A percentile compares a stretch with the other conserved stretches of the same genome.
These are phyloP conservation scores for Campodea augens DNA, from an alignment of 1,140 invertebrate genomes.

Conservation along the genomic window DNA sequence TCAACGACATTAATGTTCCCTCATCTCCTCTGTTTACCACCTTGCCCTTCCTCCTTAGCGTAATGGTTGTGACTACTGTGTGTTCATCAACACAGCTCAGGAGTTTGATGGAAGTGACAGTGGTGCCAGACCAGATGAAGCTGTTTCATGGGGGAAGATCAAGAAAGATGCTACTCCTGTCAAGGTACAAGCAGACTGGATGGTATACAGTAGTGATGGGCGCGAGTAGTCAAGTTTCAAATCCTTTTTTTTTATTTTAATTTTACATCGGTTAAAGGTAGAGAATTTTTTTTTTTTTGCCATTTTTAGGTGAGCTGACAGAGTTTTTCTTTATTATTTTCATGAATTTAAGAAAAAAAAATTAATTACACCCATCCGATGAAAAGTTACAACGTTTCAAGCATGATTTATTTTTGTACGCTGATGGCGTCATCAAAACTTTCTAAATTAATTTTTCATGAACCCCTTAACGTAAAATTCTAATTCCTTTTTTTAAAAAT, in stretches of 20 bases:
- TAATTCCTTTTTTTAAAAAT: no score
- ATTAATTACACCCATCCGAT: neutral
- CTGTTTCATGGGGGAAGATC: conserved; percentile 97
- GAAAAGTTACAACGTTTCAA: no score
- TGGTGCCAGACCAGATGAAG: conserved; percentile 93
- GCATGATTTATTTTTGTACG: no score
- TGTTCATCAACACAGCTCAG: conserved; percentile 91
- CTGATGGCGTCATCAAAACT: no score
- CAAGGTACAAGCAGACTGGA: conserved; percentile 36
- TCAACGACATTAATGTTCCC: no score
- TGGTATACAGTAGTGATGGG: neutral
- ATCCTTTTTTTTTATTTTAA: neutral
- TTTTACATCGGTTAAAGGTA: neutral
- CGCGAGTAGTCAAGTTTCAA: neutral
- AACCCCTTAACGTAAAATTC: no score
- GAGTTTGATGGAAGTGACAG: conserved; percentile 99
- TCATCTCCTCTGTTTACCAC: no score
- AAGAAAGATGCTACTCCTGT: conserved; percentile 71
- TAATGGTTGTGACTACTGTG: conserved; percentile 93
- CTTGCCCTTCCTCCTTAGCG: conserved; percentile 33
- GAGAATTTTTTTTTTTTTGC: conserved; percentile 1
- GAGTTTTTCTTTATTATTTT: neutral
- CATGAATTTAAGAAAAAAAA: neutral
- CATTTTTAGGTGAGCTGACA: neutral
- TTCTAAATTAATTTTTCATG: no score